Evolutionary conservation across 2,113 vertebrate genomes (phyloP).

Genomic region (Crypturellus undulatus): DNA sequence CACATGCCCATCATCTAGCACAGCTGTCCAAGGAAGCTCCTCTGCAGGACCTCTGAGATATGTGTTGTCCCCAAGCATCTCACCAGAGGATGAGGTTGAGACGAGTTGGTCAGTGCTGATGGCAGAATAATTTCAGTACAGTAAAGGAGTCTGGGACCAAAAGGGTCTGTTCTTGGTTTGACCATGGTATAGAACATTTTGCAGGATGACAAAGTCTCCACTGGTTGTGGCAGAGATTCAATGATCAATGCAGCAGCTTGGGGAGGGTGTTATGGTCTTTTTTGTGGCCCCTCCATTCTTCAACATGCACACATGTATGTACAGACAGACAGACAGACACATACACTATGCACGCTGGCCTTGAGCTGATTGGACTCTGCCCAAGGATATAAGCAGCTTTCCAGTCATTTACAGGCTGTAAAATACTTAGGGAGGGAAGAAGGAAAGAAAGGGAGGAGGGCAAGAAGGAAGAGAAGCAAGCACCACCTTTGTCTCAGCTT

Average conservation of each 20-base stretch:
- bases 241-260: background rate
- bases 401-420: background rate
- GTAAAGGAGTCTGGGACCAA: background rate
- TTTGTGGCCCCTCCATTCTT: background rate
- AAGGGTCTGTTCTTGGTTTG: background rate
- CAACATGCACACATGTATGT: background rate
- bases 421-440: background rate
- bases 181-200: too few relatives aligned
- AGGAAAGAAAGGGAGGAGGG: background rate
- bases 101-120: background rate
- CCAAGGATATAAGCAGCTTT: accelerated
- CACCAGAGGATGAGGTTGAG: background rate
- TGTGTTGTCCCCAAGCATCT: background rate
- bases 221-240: background rate
- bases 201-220: background rate
- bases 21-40: background rate
- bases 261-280: background rate
- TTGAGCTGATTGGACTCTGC: background rate
- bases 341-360: background rate
- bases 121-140: background rate
- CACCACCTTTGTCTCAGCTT: background rate
- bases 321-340: background rate
- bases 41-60: background rate
- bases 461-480: background rate
- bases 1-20: background rate